Conservation (phyloP, 2,113 vertebrate species). For the Microcebus lehilahytsara region DNA sequence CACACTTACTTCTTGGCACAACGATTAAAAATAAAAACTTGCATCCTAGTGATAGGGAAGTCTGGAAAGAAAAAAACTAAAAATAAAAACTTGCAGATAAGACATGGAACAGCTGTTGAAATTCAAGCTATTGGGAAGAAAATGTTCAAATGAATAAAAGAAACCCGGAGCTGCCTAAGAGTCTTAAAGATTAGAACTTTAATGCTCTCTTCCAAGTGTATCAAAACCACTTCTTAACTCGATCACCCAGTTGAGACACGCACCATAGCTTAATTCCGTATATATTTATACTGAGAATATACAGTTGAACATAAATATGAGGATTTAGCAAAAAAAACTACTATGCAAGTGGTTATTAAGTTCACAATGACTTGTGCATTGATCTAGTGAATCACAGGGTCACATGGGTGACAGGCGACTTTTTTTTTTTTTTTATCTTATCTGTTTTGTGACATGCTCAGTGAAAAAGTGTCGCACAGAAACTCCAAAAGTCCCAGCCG, state of each 20-base stretch:
- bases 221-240: conserved; percentile 35
- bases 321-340: conserved; percentile 3
- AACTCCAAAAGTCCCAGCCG: background rate
- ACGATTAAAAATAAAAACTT: conserved; percentile 23
- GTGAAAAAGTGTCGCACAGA: conserved; percentile 69
- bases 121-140: background rate
- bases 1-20: conserved; percentile 30
- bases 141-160: background rate
- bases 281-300: background rate
- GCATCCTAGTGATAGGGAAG: background rate
- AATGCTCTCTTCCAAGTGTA: background rate
- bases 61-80: background rate
- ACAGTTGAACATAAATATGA: conserved; percentile 1
- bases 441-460: conserved; percentile 47
- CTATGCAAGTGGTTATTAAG: background rate
- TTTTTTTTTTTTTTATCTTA: background rate
- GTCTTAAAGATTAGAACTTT: conserved; percentile 14
- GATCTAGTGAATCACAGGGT: background rate
- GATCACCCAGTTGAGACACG: conserved; percentile 52
- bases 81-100: background rate
- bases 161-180: conserved; percentile 63
- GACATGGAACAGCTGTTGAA: conserved; percentile 19
- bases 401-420: background rate
- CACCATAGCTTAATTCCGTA: conserved; percentile 48
- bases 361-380: background rate